A percentile compares a stretch with the other conserved stretches of the same genome.
These are phyloP conservation scores for Orbicella faveolata DNA, from an alignment of 64 coral and sea anemone genomes.

Conservation along the genomic window DNA sequence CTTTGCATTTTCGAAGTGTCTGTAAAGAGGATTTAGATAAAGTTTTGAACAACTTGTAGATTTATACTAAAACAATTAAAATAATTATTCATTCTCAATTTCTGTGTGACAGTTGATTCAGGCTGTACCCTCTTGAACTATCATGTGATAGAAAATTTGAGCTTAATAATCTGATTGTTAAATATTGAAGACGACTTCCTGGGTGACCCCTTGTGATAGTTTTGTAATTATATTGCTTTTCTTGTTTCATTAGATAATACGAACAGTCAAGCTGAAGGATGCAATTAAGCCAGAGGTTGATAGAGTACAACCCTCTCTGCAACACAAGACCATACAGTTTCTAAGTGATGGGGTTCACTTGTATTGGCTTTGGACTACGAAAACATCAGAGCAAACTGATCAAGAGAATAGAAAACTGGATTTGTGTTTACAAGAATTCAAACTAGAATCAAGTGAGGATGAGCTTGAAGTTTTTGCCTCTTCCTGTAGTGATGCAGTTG, in stretches of 20 bases:
- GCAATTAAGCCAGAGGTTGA: background rate
- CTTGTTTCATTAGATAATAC: background rate
- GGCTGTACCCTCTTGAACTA: no score
- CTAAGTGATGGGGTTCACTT: conserved; percentile 62
- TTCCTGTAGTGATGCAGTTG: conserved; percentile 18
- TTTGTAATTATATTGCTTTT: background rate
- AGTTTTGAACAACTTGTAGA: no score
- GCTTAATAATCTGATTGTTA: no score
- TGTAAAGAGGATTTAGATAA: no score
- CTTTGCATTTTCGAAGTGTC: no score
- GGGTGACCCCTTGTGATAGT: no score
- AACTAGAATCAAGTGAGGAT: conserved; percentile 8
- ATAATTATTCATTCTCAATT: no score
- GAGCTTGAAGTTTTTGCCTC: background rate
- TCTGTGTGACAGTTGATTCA: no score
- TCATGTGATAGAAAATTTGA: no score
- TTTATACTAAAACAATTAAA: no score
- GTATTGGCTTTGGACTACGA: conserved; percentile 55
- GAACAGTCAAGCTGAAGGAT: background rate
- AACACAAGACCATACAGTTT: conserved; percentile 44
- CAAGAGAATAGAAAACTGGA: conserved; percentile 16
- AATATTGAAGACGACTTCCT: no score
- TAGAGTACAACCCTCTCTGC: background rate
- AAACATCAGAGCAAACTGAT: background rate
- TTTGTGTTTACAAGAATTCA: conserved; percentile 49